Base-by-base conservation (phyloP, 2,888 invertebrate genomes). In the Julus scandinavius region DNA sequence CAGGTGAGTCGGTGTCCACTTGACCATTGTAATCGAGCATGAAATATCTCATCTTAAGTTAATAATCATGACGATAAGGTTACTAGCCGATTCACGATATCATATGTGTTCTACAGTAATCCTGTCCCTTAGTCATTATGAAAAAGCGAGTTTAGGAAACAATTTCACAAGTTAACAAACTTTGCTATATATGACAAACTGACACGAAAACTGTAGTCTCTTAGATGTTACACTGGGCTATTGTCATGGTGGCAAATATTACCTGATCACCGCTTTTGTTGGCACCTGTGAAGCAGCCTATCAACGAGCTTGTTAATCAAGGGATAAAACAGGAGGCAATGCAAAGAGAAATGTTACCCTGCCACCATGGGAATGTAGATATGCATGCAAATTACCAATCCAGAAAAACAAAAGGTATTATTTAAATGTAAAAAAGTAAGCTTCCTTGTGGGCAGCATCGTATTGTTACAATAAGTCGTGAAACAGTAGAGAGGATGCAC, bases 271-370 rank as follows among this genome's bases (percentile, higher is more conserved):
- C 29, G 38, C 38, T 40, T 80, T 80, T 40, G 80, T 80, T 80
- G 80, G 38, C 29, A 15, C 80, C 80, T 80, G 80, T 38, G 80
- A 80, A 40, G 38, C 80, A 80, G 38, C 38, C 80, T 80, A 38
- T 80, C 80, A 80, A 80, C 38, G 80, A 80, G 63, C 20, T 80
- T 80, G 80, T 80, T 80, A 80, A 80, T 80, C 80, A 38, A 80
- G 15, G 38, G 38, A 40, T 38, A 80, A 80, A 80, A 40, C 80
- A 80, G 20, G 63, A 80, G 29, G 80, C 13, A 29, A 80, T 80
- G 80, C 80, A 80, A 80, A 80, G 80, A 80, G 80, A 80, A 72
- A n/a, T 29, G 13, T 58, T 58, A 80, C 38, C 80, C 80, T 80
- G 80, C 80, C 80, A 80, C 80, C 80, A 29, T 38, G 80, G 80